Evolutionary conservation across 2,888 invertebrate species (phyloP), one percentile per base, ranked within the genome.

Genomic region (Xestia xanthographa): DNA sequence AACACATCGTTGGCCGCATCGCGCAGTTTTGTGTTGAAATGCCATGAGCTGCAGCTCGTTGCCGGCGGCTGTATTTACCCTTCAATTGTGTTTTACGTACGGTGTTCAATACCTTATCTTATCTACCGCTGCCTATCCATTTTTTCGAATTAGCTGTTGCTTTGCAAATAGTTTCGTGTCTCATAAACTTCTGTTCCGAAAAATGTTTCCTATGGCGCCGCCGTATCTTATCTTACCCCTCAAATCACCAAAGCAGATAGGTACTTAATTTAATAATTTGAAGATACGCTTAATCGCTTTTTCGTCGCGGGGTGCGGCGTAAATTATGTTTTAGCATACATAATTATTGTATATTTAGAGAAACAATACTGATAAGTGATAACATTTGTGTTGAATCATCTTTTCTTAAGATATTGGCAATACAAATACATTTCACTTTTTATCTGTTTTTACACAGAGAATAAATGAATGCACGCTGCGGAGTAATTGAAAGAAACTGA

Each of bases 381-480:
- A 72, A 72, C 26, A 83, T 14, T 38, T 53, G 12, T 53, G n/a
- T 17, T 60, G 45, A 66, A 72, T 81, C 45, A 67, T 72, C 45
- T 41, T 53, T 45, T 26, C 45, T 8, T 22, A 48, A 82, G 60
- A 58, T 68, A 85, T 67, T 63, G 67, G 53, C 56, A 73, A 77
- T 60, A 63, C 45, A 70, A 84, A 66, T 71, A 67, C 45, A 56
- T 66, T 84, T 58, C 43, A 69, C 60, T 69, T 72, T 74, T 80
- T 71, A 84, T 84, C 60, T 45, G 45, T 20, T 50, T 68, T 41
- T 38, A 77, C 38, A 34, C 38, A 22, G 17, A 22, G 48, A 26
- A 48, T 45, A 41, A 34, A 67, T 65, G 48, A 81, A 48, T 43
- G 60, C 65, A 56, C 56, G 70, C 58, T 22, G 76, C 29, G 5